phyloP scores from a whole-genome alignment of 1,140 invertebrate genomes.

The Wasmannia auropunctata region DNA sequence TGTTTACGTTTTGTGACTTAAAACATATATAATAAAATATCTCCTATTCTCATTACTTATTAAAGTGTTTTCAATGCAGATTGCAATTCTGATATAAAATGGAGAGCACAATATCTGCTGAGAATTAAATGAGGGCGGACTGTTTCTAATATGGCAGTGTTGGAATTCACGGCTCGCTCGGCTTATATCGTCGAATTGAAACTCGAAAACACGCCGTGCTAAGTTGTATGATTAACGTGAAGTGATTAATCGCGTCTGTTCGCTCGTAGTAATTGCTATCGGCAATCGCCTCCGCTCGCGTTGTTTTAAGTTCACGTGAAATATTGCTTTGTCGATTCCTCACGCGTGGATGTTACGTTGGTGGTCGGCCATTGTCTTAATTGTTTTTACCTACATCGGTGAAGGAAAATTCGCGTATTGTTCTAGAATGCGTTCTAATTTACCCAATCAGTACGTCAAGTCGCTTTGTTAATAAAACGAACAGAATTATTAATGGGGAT shows the following conservation, averaged over 20 bases:
- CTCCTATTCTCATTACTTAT: background rate
- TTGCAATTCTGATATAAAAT: background rate
- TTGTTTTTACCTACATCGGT: background rate
- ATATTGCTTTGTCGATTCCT: background rate
- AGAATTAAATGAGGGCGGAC: background rate
- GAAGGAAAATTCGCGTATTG: background rate
- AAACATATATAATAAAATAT: background rate
- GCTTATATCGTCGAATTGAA: constrained; percentile 6
- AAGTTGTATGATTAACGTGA: constrained; percentile 1
- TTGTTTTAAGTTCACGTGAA: background rate
- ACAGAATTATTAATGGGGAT: background rate
- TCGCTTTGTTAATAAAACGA: background rate
- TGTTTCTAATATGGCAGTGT: background rate
- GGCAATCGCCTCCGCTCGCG: background rate
- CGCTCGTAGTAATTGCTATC: constrained; percentile 15
- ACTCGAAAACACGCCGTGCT: background rate
- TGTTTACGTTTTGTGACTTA: background rate
- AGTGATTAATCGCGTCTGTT: constrained; percentile 25
- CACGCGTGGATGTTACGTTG: background rate
- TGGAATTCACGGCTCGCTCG: background rate
- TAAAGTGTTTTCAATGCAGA: background rate
- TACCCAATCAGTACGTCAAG: background rate
- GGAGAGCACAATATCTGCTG: no score
- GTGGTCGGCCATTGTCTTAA: background rate
- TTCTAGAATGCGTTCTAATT: background rate